Evolutionary conservation across 2,797 vertebrate species (phyloP).

Genomic region (Epinephelus malabaricus): DNA sequence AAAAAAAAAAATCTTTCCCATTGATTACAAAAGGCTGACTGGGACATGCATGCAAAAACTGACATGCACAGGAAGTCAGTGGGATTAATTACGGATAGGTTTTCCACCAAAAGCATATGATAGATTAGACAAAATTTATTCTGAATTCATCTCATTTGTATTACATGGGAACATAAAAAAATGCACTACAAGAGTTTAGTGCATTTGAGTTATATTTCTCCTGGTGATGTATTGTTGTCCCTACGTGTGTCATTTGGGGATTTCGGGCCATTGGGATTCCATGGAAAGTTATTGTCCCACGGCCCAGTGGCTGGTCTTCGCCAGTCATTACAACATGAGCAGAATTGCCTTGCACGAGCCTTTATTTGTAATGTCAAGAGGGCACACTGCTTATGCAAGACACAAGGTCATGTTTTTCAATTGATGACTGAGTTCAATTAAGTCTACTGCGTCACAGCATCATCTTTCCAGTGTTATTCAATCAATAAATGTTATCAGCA

Average conservation of each 20-base stretch:
- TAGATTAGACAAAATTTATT: not conserved
- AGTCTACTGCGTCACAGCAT: constrained; percentile 39
- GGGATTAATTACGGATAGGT: constrained; percentile 40
- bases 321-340: constrained; percentile 19
- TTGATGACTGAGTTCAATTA: constrained; percentile 40
- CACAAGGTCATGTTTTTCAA: constrained; percentile 46
- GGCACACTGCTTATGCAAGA: constrained; percentile 55
- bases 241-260: not conserved
- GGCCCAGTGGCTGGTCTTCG: constrained; percentile 24
- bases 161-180: constrained; percentile 16
- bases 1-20: constrained; percentile 64
- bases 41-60: constrained; percentile 39
- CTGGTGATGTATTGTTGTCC: constrained; percentile 8
- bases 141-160: not conserved
- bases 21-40: constrained; percentile 61
- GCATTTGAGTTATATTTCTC: constrained; percentile 7
- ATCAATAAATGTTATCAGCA: constrained; percentile 36
- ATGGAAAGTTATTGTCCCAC: constrained; percentile 35
- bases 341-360: constrained; percentile 40
- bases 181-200: constrained; percentile 3
- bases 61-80: constrained; percentile 46
- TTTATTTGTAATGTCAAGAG: constrained; percentile 53
- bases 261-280: not conserved
- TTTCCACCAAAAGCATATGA: constrained; percentile 1
- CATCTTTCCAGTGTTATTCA: constrained; percentile 20